These are phyloP conservation scores for Sthenelais limicola DNA, from an alignment of 2,888 invertebrate species.

Conservation along the genomic window DNA sequence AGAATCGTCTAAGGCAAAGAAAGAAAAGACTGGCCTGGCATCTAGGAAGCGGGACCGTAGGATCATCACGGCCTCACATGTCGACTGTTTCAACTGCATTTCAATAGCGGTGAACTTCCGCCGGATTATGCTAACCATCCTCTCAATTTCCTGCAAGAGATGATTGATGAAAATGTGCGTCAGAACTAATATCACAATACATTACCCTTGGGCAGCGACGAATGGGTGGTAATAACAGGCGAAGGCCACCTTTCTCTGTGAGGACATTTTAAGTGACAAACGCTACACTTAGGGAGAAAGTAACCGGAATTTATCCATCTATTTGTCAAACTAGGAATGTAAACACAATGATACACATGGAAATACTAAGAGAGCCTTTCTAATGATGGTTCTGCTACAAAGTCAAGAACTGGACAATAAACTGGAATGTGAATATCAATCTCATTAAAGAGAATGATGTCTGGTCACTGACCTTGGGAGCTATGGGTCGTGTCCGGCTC, in stretches of 20 bases:
- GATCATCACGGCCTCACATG: conserved; percentile 99
- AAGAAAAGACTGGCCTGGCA: conserved; percentile 75
- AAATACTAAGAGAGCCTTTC: too few relatives aligned
- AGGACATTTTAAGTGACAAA: too few relatives aligned
- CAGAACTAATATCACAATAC: conserved; percentile 99
- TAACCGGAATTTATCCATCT: too few relatives aligned
- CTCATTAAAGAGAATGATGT: background rate
- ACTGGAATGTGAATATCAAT: conserved; percentile 86
- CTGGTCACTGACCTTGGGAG: conserved; percentile 78
- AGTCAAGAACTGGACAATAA: background rate
- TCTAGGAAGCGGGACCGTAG: conserved; percentile 86
- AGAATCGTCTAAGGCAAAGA: background rate
- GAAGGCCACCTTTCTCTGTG: too few relatives aligned
- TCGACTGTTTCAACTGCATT: conserved; percentile 96
- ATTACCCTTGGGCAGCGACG: conserved; percentile 92
- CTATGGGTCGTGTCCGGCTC: conserved; percentile 96
- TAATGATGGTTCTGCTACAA: too few relatives aligned
- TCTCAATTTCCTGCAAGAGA: conserved; percentile 85
- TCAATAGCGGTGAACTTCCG: conserved; percentile 75
- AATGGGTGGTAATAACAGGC: too few relatives aligned
- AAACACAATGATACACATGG: too few relatives aligned
- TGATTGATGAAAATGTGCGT: conserved; percentile 79
- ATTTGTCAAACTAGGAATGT: too few relatives aligned
- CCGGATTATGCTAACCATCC: conserved; percentile 71
- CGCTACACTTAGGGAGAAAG: too few relatives aligned